These are phyloP conservation scores for Dufourea novaeangliae DNA, from an alignment of 1,140 invertebrate genomes.

Conservation along the genomic window DNA sequence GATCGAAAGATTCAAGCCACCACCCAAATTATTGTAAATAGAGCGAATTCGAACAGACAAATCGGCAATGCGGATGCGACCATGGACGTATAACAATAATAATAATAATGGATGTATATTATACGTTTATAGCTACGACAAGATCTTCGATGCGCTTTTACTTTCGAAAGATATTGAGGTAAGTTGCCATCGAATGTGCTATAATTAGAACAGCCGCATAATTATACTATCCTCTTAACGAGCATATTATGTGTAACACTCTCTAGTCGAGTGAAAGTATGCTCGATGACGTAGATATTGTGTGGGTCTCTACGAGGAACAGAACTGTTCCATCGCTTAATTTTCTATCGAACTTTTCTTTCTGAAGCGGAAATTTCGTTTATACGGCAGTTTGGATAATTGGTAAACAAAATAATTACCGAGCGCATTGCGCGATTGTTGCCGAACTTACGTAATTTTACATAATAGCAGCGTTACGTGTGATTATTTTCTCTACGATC, in stretches of 20 bases:
- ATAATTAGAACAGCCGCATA: constrained; percentile 37
- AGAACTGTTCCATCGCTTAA: neutral
- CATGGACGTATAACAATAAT: no score
- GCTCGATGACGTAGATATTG: neutral
- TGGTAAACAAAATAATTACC: neutral
- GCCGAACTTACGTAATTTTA: neutral
- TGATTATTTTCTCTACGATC: neutral
- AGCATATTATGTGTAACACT: constrained; percentile 48
- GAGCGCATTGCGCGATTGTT: neutral
- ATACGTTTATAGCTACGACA: no score
- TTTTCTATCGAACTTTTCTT: neutral
- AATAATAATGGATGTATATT: no score
- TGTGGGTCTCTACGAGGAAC: neutral
- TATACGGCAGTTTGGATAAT: neutral
- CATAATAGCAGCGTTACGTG: constrained; percentile 21
- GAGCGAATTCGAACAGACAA: neutral
- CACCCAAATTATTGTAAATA: neutral
- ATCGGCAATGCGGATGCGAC: neutral
- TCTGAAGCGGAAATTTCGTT: neutral
- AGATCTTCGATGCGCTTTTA: constrained; percentile 13
- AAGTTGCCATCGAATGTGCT: constrained; percentile 11
- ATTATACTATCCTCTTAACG: constrained; percentile 41
- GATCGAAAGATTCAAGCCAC: no score
- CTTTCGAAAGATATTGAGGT: constrained; percentile 20
- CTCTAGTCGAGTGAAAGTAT: constrained; percentile 43